Evolutionary conservation across 2,113 vertebrate genomes (phyloP), one percentile per base, ranked within the genome.

Genomic region (Sceloporus tristichus): DNA sequence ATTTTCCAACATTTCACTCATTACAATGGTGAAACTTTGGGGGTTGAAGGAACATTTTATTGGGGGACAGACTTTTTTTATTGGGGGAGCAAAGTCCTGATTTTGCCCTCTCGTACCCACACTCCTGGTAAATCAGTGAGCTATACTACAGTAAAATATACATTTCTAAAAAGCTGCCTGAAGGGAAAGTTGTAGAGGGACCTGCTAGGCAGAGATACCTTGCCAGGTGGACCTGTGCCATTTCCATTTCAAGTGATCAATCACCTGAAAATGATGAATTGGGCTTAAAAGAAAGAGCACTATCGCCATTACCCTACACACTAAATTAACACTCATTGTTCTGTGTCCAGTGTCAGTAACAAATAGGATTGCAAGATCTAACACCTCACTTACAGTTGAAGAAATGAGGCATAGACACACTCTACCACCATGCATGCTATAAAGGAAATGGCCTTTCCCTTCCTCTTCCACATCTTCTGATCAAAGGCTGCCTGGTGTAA

Each of bases 401-500:
- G 77, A 90, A 93, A 89, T 82, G 90, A 23, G 29, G 76, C 88
- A 75, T 84, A 82, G 68, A 92, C 90, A 92, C 4, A 85, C 25
- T 54, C 48, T 66, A 68, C 42, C 62, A 62, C 71, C 91, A 27
- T n/a, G 6, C 94, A 93, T 94, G 53, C 82, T 89, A 82, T 29
- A 27, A 90, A 91, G 88, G 71, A 95, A 95, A 92, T 88, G 8
- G 91, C 91, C 70, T 91, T 93, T 91, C 74, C 92, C 82, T 94
- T 91, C 80, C 54, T 86, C 70, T 94, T 87, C 78, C 53, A 85
- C 40, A 89, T 87, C 87, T 91, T 92, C 93, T 96, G 94, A 96
- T 96, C 90, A 95, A 93, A 95, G 91, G 92, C 89, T 78, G 90
- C 77, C 94, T 92, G 88, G 86, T 87, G 65, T 91, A 87, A 96